Evolutionary conservation across 2,888 invertebrate genomes (phyloP), one percentile per base, ranked within the genome.

Genomic region (Thymelicus lineola): DNA sequence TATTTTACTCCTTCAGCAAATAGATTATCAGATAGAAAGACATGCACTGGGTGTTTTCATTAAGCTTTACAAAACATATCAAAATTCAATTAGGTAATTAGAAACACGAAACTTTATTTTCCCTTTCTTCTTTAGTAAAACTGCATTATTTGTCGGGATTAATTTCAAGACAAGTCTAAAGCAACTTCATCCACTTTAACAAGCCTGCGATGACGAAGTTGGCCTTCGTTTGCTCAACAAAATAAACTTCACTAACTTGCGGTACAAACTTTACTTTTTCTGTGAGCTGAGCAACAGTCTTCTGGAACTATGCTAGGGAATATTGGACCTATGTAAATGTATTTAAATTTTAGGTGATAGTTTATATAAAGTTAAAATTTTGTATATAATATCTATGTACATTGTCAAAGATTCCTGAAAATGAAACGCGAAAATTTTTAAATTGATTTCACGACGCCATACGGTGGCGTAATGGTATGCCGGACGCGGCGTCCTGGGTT

Each of bases 121-220:
- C 58, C 20, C 48, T 69, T 48, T 58, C 38, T 20, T 64, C 20
- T 46, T n/a, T 66, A 61, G 46, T 46, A 63, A 64, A 63, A 62
- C 58, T 50, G 28, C 63, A 48, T 63, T 62, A 64, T 53, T 63
- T 28, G 42, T 42, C 28, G 50, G 61, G 72, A 63, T 64, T 68
- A 80, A 77, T 74, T 75, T 77, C 71, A 75, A 67, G 71, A 36
- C 64, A 45, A 70, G 42, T 70, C 45, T 38, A 42, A 73, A 78
- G 76, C 76, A 80, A 80, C 77, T 77, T 75, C 74, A 85, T 83
- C 81, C 77, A 73, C 74, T 72, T 73, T 83, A 84, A 86, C 81
- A 82, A 86, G 83, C 78, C 77, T 71, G 75, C 78, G 85, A 84
- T 84, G 82, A 82, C 81, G 80, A 70, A 75, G 75, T 76, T 76